A percentile compares a stretch with the other conserved stretches of the same genome.
Evolutionary conservation across 2,797 vertebrate species (phyloP).

Genomic region (Austrolebias charrua): DNA sequence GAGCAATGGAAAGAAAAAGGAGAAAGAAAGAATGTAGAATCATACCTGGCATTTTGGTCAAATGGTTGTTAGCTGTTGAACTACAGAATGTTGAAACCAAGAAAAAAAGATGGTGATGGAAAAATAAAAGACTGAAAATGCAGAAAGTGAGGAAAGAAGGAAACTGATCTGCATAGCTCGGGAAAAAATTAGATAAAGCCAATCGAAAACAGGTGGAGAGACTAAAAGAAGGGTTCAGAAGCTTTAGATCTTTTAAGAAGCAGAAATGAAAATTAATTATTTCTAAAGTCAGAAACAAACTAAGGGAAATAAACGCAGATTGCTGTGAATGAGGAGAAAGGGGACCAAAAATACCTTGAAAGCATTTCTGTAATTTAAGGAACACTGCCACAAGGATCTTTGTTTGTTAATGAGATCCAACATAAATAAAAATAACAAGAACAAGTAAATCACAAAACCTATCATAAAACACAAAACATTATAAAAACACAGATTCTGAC

Average conservation of each 20-base stretch:
- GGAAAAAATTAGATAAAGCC: conserved; percentile 10
- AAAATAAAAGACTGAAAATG: background rate
- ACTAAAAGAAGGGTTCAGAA: conserved; percentile 20
- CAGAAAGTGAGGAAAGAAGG: too few relatives aligned
- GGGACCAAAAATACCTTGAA: background rate
- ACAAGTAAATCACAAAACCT: too few relatives aligned
- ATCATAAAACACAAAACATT: too few relatives aligned
- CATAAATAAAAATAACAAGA: conserved; percentile 6
- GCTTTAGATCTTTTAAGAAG: conserved; percentile 22
- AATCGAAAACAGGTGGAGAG: conserved; percentile 3
- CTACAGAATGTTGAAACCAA: too few relatives aligned
- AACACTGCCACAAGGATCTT: conserved; percentile 1
- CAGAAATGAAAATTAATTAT: conserved; percentile 7
- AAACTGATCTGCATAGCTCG: too few relatives aligned
- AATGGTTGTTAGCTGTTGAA: conserved; percentile 1
- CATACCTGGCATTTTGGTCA: background rate
- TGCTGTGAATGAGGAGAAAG: background rate
- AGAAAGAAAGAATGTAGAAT: too few relatives aligned
- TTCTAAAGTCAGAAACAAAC: background rate
- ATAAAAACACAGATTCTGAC: too few relatives aligned
- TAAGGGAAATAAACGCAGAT: conserved; percentile 1
- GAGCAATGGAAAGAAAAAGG: too few relatives aligned
- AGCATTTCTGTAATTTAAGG: too few relatives aligned
- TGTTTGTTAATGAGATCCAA: conserved; percentile 14
- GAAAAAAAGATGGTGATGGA: background rate